Percentiles rank a stretch among this genome's conserved stretches.
These are phyloP conservation scores for Subacronicta megacephala DNA, from an alignment of 2,888 invertebrate genomes.

Conservation along the genomic window DNA sequence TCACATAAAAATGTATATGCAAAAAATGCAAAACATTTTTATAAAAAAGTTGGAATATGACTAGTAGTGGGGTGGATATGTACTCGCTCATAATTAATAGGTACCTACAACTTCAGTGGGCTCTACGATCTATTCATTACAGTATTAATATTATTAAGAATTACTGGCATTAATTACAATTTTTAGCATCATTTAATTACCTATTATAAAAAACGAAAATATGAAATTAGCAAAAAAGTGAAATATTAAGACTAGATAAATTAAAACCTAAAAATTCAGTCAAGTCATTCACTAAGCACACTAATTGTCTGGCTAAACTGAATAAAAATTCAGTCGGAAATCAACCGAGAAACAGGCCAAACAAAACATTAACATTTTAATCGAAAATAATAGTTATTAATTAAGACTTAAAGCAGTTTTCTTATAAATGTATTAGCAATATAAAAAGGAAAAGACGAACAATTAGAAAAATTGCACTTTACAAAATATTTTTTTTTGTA, in stretches of 20 bases:
- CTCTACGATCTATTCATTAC: slow-evolving; percentile 65
- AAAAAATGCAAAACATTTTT: slow-evolving; percentile 42
- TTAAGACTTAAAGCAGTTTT: slow-evolving; percentile 42
- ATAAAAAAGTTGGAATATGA: slow-evolving; percentile 59
- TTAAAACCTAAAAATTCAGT: slow-evolving; percentile 81
- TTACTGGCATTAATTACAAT: slow-evolving; percentile 53
- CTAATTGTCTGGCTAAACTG: slow-evolving; percentile 56
- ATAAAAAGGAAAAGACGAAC: slow-evolving; percentile 46
- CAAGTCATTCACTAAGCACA: slow-evolving; percentile 74
- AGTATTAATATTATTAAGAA: slow-evolving; percentile 59
- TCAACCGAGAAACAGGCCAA: slow-evolving; percentile 17
- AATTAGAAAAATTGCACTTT: slow-evolving; percentile 54
- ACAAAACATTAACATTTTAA: slow-evolving; percentile 31
- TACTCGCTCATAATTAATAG: slow-evolving; percentile 67
- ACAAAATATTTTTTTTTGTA: slow-evolving; percentile 53
- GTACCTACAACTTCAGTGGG: slow-evolving; percentile 56
- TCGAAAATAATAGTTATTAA: slow-evolving; percentile 18
- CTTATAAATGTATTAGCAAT: slow-evolving; percentile 46
- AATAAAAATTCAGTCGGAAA: slow-evolving; percentile 32
- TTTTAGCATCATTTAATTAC: slow-evolving; percentile 46
- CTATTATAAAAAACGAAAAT: slow-evolving; percentile 61
- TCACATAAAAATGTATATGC: slow-evolving; percentile 44
- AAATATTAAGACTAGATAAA: slow-evolving; percentile 78
- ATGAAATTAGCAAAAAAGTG: slow-evolving; percentile 57
- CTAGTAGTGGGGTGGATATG: slow-evolving; percentile 81